Conservation (phyloP, 35 echinoderm and acorn worm genomes). For the Amphiura filiformis region DNA sequence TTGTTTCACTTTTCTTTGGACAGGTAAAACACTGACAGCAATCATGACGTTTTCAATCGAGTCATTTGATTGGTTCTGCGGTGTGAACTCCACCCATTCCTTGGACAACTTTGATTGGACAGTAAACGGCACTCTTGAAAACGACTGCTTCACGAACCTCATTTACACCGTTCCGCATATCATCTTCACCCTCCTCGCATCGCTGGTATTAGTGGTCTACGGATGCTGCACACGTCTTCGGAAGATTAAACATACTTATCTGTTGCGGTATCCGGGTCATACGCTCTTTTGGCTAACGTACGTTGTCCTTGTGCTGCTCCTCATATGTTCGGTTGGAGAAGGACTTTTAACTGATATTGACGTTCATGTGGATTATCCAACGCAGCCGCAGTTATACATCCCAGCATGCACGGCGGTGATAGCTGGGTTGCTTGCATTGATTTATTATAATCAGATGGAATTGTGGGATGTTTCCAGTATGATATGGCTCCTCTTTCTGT, state of each 20-base stretch:
- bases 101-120: slow-evolving; percentile 49
- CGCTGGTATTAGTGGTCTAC: slow-evolving; percentile 45
- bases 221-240: slow-evolving; percentile 41
- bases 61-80: slow-evolving; percentile 59
- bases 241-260: slow-evolving; percentile 18
- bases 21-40: not conserved
- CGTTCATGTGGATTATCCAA: slow-evolving; percentile 16
- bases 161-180: slow-evolving; percentile 60
- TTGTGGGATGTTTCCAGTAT: slow-evolving; percentile 46
- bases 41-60: not conserved
- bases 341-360: slow-evolving; percentile 56
- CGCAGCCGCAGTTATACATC: slow-evolving; percentile 71
- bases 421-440: slow-evolving; percentile 43
- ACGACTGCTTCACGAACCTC: slow-evolving; percentile 77
- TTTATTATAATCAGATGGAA: slow-evolving; percentile 81
- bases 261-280: slow-evolving; percentile 76
- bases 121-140: slow-evolving; percentile 52
- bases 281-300: slow-evolving; percentile 52
- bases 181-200: slow-evolving; percentile 48
- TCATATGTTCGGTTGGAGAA: slow-evolving; percentile 35
- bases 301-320: slow-evolving; percentile 26
- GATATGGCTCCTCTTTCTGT: slow-evolving; percentile 58
- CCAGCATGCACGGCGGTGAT: slow-evolving; percentile 32
- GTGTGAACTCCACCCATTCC: not conserved
- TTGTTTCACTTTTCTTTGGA: not conserved